Evolutionary conservation across 2,113 vertebrate species (phyloP), one percentile per base, ranked within the genome.

Genomic region (Platichthys flesus): DNA sequence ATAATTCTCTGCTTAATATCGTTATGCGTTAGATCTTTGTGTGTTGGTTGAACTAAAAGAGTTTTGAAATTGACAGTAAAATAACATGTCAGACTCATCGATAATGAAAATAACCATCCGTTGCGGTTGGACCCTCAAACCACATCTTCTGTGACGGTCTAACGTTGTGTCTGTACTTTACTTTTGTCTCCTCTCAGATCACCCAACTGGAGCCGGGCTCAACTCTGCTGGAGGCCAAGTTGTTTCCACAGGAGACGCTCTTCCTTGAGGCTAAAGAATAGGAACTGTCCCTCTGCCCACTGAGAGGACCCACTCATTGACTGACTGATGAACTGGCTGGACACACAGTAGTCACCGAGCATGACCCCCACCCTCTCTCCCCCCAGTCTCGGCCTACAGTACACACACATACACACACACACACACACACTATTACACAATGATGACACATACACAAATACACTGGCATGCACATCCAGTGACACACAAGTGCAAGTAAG

Each of bases 201-300:
- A 97, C 97, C 79, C 97, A 98, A 93, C 76, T 99, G 94, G 97
- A 98, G 85, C 95, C 97, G 72, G 95, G 94, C 76, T 97, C 96
- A 67, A 97, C 94, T 55, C 95, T 99, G 91, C 86, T 97, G 94
- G 97, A 99, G 90, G 96, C 97, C 92, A 99, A 98, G 94, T 92
- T 99, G 92, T 99, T 97, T 89, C 98, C 98, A 89, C 98, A 99
- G 96, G 98, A 99, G 96, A 99, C 97, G 56, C 97, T 99, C 88
- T 99, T 99, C 92, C 95, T 99, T 92, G 97, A 98, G 94, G 97
- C 97, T 82, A 98, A 97, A 93, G 97, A 99, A 83, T 99, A 97
- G 95, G 85, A 87, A 88, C 45, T 56, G 83, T 60, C 62, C 72
- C 54, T 76, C 71, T 26, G 55, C 64, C 18, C 49, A 54, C 87